Evolutionary conservation across 2,888 invertebrate genomes (phyloP), one percentile per base, ranked within the genome.

Genomic region (Himalopsyche anomala): DNA sequence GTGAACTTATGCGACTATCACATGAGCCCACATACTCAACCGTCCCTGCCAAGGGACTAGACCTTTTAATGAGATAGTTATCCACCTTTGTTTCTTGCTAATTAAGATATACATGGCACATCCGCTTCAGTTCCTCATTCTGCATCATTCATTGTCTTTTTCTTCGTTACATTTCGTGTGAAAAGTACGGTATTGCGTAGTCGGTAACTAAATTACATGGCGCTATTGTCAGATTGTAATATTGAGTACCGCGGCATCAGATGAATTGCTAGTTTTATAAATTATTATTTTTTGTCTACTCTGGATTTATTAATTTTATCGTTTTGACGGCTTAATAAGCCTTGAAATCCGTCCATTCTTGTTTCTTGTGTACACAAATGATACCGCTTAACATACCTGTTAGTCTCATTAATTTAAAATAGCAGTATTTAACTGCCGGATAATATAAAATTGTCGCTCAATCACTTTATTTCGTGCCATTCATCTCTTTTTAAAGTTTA

Each of bases 61-160:
- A 74, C 38, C 74, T 74, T 12, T 74, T 74, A 74, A 74, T 74
- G 74, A 69, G 69, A 42, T 80, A 80, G 51, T 45, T 42, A 51
- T 51, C 62, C 38, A 36, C 45, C 51, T 83, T 83, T 81, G 86
- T 86, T 86, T 69, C 55, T n/a, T 62, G 69, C 69, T 86, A 86
- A 86, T 83, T 83, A 86, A 82, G 51, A 51, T 81, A 85, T 86
- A 83, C 83, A 80, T 19, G 42, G n/a, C 51, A 17, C 74, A 81
- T 83, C 86, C 86, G 86, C 54, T 51, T 74, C 15, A 74, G 74
- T 74, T 74, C 74, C 74, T 74, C 74, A 74, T 74, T 74, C 74
- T 74, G 74, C 74, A 74, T 74, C 74, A 74, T 74, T 74, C 74
- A 74, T 74, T 74, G 74, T 74, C 74, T 74, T 74, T 74, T 69